phyloP scores from a whole-genome alignment of 2,797 vertebrate species.

The Pseudochaenichthys georgianus region DNA sequence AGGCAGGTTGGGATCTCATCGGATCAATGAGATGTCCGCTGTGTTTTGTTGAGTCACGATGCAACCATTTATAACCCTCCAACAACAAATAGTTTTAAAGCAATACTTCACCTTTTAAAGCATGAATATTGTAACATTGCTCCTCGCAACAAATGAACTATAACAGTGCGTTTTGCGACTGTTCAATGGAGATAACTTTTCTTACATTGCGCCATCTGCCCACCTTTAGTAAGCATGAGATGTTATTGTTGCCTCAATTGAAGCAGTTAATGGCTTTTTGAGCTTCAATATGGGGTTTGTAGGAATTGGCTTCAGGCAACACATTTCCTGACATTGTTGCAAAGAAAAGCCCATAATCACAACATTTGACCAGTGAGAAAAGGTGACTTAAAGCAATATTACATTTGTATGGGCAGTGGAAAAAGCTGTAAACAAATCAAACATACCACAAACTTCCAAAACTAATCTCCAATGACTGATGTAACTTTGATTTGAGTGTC shows the following conservation, averaged over 20 bases:
- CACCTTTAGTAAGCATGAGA: conserved; percentile 4
- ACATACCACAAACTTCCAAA: neutral
- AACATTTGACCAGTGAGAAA: neutral
- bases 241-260: conserved; percentile 13
- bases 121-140: conserved; percentile 1
- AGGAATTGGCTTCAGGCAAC: conserved; percentile 15
- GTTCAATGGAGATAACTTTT: neutral
- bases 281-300: neutral
- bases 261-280: conserved; percentile 24
- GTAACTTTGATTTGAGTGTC: neutral
- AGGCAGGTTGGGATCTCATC: conserved; percentile 23
- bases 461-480: neutral
- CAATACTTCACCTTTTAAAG: neutral
- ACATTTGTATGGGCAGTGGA: neutral
- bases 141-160: conserved; percentile 8
- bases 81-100: conserved; percentile 10
- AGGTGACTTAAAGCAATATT: neutral
- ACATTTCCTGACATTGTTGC: conserved; percentile 17
- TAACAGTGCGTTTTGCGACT: neutral
- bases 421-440: neutral
- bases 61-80: conserved; percentile 10
- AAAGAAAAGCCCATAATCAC: neutral
- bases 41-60: conserved; percentile 28
- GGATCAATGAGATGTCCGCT: conserved; percentile 28
- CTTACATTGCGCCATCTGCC: conserved; percentile 6